A percentile compares a stretch with the other conserved stretches of the same genome.
Evolutionary conservation across 2,797 vertebrate species (phyloP).

Genomic region (Leontopithecus rosalia): DNA sequence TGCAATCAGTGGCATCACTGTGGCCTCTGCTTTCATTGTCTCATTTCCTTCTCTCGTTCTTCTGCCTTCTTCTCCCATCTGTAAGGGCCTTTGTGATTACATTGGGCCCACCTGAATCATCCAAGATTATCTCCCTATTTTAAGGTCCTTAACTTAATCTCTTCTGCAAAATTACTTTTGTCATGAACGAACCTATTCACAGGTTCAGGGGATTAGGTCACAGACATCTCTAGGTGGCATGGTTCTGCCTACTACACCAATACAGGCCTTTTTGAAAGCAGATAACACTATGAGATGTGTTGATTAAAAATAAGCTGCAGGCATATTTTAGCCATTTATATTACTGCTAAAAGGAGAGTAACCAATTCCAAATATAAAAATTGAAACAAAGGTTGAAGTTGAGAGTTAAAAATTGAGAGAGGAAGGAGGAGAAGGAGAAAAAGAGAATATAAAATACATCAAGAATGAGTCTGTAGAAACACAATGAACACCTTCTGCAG

Average conservation of each 20-base stretch:
- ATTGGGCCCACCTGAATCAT: not conserved
- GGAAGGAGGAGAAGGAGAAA: not conserved
- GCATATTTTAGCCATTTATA: not conserved
- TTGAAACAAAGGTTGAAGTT: not conserved
- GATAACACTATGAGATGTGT: not conserved
- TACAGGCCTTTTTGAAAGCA: not conserved
- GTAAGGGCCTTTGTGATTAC: not conserved
- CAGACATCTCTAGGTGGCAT: not conserved
- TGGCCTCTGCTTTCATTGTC: not conserved
- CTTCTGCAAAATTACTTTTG: not conserved
- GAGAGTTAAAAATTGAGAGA: not conserved
- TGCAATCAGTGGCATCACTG: not conserved
- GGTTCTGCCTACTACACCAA: not conserved
- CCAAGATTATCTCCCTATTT: not conserved
- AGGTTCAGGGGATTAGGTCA: not conserved
- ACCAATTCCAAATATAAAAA: not conserved
- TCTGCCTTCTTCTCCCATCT: not conserved
- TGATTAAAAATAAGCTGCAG: not conserved
- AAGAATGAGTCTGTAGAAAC: not conserved
- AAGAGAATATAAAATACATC: not conserved
- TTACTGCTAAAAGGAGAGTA: not conserved
- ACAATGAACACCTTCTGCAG: not conserved
- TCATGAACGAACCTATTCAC: not conserved
- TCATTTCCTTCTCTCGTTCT: not conserved
- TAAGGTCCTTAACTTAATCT: conserved; percentile 1